Evolutionary conservation across 1,140 invertebrate genomes (phyloP), one percentile per base, ranked within the genome.

Genomic region (Andricus grossulariae): DNA sequence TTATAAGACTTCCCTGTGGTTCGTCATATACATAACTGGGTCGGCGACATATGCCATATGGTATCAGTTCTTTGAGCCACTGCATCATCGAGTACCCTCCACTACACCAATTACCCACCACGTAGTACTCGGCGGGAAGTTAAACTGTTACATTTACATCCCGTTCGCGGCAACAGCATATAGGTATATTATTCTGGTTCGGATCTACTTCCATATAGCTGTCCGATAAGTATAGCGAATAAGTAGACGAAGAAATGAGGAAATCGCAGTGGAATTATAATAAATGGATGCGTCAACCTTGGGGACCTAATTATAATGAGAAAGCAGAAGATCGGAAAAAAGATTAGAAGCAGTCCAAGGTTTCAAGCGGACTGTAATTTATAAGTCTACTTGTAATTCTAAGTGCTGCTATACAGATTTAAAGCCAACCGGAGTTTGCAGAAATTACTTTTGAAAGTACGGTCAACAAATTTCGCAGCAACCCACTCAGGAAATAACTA

Each of bases 81-180:
- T 39, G 60, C 60, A 66, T 66, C 60, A 66, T 25, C 60, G 39
- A 66, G 39, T 45, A 45, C 39, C 39, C 39, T 45, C 32, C 60
- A 25, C 60, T 66, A 60, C 60, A 39, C 15, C 60, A 66, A 66
- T 66, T 66, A 66, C 25, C 21, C 15, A 32, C 25, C 60, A 66
- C 60, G 60, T 66, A 39, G 15, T 66, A 39, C 25, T 60, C 57
- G 25, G 21, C 60, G 60, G 60, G 60, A 66, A 66, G 60, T 21
- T 66, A 66, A 66, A 66, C 60, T 66, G 60, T 66, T 66, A 66
- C 45, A 66, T 66, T 66, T 66, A 32, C 60, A 66, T 66, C 60
- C 60, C 60, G 60, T 66, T 66, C 60, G 60, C 25, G 60, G 60
- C 60, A 66, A 45, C 60, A 66, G 60, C 60, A 7, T 45, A 39